These are phyloP conservation scores for Heloderma charlesbogerti DNA, from an alignment of 2,113 vertebrate species.

Conservation along the genomic window DNA sequence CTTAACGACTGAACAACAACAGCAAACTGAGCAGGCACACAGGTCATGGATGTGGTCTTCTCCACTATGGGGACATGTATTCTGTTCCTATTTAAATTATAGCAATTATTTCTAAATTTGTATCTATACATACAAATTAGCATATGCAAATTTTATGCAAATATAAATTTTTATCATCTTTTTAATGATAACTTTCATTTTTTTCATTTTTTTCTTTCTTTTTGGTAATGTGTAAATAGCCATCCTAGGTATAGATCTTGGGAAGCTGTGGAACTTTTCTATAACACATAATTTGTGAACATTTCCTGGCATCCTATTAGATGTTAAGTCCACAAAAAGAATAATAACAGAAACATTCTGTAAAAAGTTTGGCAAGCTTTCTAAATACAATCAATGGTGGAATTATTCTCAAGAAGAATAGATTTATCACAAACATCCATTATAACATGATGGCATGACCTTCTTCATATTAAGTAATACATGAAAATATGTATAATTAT, in stretches of 20 bases:
- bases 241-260: neutral
- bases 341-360: neutral
- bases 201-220: no score
- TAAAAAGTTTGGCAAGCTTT: neutral
- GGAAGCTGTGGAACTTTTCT: neutral
- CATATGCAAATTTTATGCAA: neutral
- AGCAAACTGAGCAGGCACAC: no score
- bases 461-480: neutral
- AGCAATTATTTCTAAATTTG: no score
- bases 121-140: neutral
- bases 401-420: neutral
- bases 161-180: neutral
- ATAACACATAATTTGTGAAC: neutral
- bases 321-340: neutral
- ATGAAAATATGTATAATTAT: slow-evolving; percentile 5
- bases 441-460: neutral
- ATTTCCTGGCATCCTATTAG: neutral
- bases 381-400: neutral
- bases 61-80: no score
- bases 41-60: no score
- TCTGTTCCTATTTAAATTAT: no score
- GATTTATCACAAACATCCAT: neutral
- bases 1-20: no score
- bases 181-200: neutral
- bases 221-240: neutral